Evolutionary conservation across 2,888 invertebrate genomes (phyloP).

Genomic region (Chaetogeoica ovagalla): DNA sequence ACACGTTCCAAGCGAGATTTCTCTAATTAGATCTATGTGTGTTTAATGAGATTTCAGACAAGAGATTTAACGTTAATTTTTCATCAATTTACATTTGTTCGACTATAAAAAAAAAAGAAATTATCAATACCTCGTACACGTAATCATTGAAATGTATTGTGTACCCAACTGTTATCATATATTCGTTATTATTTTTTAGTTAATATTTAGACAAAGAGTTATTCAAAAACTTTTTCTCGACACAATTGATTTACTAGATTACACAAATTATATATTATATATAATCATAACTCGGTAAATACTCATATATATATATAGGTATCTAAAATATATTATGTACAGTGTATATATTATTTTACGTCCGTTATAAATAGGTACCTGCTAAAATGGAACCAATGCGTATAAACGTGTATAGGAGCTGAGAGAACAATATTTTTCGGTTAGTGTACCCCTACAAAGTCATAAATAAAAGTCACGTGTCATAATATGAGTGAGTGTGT

Average conservation of each 20-base stretch:
- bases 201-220: no score
- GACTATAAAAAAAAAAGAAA: no score
- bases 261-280: no score
- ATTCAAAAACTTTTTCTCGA: not conserved
- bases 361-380: not conserved
- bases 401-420: not conserved
- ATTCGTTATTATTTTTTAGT: no score
- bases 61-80: no score
- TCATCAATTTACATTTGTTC: no score
- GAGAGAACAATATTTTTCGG: slow-evolving; percentile 8
- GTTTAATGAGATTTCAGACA: no score
- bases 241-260: not conserved
- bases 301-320: not conserved
- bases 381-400: not conserved
- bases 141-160: no score
- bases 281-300: not conserved
- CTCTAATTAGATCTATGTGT: no score
- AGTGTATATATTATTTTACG: not conserved
- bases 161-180: no score
- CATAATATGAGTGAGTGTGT: slow-evolving; percentile 10
- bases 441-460: slow-evolving; percentile 3
- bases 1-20: no score
- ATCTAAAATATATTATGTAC: not conserved
- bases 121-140: no score
- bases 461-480: slow-evolving; percentile 47